Evolutionary conservation across 2,113 vertebrate genomes (phyloP).

Genomic region (Microtus ochrogaster): DNA sequence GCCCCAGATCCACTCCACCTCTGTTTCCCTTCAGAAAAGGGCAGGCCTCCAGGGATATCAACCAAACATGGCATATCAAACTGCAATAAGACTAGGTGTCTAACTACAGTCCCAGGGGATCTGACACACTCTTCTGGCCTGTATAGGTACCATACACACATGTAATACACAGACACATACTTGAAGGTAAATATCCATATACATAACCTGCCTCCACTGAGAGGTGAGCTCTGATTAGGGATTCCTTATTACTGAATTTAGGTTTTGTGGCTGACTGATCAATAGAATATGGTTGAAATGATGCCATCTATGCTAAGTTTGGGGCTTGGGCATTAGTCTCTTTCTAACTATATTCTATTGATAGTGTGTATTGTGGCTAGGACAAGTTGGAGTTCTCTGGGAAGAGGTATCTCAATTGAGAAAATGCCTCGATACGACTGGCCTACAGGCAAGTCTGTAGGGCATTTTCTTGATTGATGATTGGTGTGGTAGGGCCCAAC

Average conservation of each 20-base stretch:
- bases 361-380: not conserved
- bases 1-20: not conserved
- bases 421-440: not conserved
- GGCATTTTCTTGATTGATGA: not conserved
- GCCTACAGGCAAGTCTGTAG: not conserved
- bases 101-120: not conserved
- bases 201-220: not conserved
- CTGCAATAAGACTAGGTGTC: not conserved
- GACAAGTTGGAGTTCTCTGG: not conserved
- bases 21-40: not conserved
- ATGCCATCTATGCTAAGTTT: not conserved
- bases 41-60: not conserved
- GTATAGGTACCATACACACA: not conserved
- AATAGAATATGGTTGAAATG: conserved; percentile 32
- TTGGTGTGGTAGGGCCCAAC: not conserved
- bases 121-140: not conserved
- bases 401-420: not conserved
- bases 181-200: not conserved
- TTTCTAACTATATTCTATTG: not conserved
- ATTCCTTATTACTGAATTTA: conserved; percentile 15
- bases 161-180: not conserved
- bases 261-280: not conserved
- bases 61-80: not conserved
- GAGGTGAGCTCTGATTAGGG: not conserved
- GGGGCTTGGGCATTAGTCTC: not conserved